phyloP scores from a whole-genome alignment of 1,140 invertebrate species.

The Lepidotrigona ventralis region DNA sequence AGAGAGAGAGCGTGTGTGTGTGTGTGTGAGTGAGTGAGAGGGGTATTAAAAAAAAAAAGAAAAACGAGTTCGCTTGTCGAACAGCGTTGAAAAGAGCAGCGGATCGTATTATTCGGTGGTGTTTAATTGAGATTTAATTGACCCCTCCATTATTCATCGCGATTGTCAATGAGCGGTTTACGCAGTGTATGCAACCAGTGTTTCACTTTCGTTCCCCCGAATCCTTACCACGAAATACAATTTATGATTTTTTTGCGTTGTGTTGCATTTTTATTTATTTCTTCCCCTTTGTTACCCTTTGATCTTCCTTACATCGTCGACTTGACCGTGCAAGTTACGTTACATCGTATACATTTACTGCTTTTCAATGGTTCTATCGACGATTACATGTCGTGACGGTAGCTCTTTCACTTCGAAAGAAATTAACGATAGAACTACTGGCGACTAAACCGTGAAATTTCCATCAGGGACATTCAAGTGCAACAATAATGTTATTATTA shows the following conservation, averaged over 20 bases:
- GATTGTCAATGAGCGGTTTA: constrained; percentile 68
- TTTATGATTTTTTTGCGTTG: constrained; percentile 63
- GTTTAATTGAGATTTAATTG: constrained; percentile 74
- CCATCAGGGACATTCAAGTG: too few species aligned
- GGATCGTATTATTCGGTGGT: constrained; percentile 67
- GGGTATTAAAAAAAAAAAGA: constrained; percentile 25
- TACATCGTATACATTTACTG: background rate
- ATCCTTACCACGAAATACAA: constrained; percentile 65
- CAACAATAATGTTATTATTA: background rate
- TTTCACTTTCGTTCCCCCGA: constrained; percentile 63
- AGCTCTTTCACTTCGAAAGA: background rate
- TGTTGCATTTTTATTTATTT: constrained; percentile 62
- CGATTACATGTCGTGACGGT: background rate
- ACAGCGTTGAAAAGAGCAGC: constrained; percentile 61
- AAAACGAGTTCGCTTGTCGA: constrained; percentile 44
- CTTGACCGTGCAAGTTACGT: constrained; percentile 28
- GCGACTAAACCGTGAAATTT: too few species aligned
- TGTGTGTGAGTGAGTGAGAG: background rate
- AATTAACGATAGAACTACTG: background rate
- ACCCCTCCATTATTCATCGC: constrained; percentile 71
- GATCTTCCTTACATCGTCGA: constrained; percentile 23
- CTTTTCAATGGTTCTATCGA: background rate
- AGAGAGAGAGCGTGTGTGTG: background rate
- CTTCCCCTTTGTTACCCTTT: constrained; percentile 31
- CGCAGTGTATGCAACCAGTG: constrained; percentile 55